Evolutionary conservation across 2,113 vertebrate genomes (phyloP).

Genomic region (Crotophaga sulcirostris): DNA sequence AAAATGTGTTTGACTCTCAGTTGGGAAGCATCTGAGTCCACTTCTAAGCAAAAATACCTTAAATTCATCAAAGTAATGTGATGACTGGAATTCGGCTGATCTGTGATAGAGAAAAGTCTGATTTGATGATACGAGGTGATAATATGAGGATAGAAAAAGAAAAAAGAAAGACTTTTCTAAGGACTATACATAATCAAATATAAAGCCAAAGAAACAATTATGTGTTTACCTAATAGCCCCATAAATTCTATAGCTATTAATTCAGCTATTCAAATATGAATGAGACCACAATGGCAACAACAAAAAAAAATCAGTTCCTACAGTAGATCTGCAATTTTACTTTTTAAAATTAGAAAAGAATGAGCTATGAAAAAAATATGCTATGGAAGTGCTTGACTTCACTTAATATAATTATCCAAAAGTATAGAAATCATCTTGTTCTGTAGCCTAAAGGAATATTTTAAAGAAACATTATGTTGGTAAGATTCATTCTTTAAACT

Average conservation of each 20-base stretch:
- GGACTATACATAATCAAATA: not conserved
- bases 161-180: not conserved
- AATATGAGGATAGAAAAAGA: not conserved
- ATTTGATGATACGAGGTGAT: not conserved
- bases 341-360: not conserved
- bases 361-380: not conserved
- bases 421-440: not conserved
- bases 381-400: not conserved
- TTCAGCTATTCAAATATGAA: not conserved
- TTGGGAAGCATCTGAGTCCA: not conserved
- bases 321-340: not conserved
- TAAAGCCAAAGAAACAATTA: not conserved
- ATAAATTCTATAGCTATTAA: not conserved
- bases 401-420: not conserved
- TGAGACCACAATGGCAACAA: not conserved
- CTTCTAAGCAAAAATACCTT: slow-evolving; percentile 12
- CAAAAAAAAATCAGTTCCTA: not conserved
- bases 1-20: not conserved
- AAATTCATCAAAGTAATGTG: slow-evolving; percentile 23
- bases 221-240: not conserved
- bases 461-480: not conserved
- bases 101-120: not conserved
- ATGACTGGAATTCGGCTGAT: not conserved
- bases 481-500: not conserved
- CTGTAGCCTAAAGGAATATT: not conserved